phyloP scores from a whole-genome alignment of 2,113 vertebrate genomes.

The Colinus virginianus region DNA sequence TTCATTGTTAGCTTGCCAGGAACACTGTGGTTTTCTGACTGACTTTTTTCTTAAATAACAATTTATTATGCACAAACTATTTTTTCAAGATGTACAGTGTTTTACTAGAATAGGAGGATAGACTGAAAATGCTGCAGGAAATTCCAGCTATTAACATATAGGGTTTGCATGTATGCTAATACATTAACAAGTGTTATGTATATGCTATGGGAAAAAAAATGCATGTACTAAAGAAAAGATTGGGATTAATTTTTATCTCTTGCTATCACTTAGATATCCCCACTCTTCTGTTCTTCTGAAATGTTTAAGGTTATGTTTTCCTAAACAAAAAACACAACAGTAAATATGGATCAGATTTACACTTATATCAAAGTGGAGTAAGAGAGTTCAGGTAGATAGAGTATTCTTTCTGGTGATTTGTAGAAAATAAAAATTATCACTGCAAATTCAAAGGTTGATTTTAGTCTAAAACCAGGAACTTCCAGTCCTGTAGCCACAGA shows the following conservation, averaged over 20 bases:
- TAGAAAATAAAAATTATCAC: not conserved
- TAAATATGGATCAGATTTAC: not conserved
- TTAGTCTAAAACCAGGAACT: not conserved
- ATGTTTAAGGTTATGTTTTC: not conserved
- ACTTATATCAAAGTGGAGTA: not conserved
- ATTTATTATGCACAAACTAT: slow-evolving; percentile 68
- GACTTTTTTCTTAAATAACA: slow-evolving; percentile 37
- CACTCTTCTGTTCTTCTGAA: not conserved
- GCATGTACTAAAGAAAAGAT: not conserved
- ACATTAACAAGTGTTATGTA: not conserved
- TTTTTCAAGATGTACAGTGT: slow-evolving; percentile 17
- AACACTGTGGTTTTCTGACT: slow-evolving; percentile 67
- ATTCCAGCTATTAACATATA: not conserved
- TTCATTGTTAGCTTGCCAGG: slow-evolving; percentile 81
- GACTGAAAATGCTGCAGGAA: not conserved
- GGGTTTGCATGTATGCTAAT: not conserved
- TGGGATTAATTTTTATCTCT: not conserved
- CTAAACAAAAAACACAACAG: not conserved
- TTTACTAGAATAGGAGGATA: slow-evolving; percentile 12
- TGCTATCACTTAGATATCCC: not conserved
- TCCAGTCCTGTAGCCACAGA: not conserved
- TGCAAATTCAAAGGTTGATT: not conserved
- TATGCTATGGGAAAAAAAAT: not conserved
- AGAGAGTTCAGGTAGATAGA: not conserved
- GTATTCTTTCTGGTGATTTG: not conserved